Percentiles rank a stretch among this genome's conserved stretches.
Conservation (phyloP, 2,888 invertebrate species). For the Dryocosmus kuriphilus region DNA sequence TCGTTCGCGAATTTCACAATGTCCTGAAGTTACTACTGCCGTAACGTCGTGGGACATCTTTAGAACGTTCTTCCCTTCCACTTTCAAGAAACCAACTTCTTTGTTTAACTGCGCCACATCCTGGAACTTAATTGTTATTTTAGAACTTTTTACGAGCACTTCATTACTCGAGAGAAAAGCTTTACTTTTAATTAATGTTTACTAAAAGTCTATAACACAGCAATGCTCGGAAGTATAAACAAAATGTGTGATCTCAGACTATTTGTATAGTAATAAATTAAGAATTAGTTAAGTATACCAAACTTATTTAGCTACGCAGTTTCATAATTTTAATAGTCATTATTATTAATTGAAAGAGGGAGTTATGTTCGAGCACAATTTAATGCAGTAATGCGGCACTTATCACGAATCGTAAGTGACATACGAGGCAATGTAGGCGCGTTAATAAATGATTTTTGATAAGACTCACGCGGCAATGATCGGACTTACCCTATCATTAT, state of each 20-base stretch:
- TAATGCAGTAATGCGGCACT: slow-evolving; percentile 23
- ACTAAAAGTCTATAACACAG: not conserved
- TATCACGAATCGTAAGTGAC: slow-evolving; percentile 31
- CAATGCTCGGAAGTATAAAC: too few relatives aligned
- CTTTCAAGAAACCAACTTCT: slow-evolving; percentile 10
- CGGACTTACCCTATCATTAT: slow-evolving; percentile 22
- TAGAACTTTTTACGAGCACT: slow-evolving; percentile 1
- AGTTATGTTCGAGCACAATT: slow-evolving; percentile 19
- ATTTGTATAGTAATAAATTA: not conserved
- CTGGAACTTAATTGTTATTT: not conserved
- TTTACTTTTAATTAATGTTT: slow-evolving; percentile 1
- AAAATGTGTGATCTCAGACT: not conserved
- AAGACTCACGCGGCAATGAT: slow-evolving; percentile 4
- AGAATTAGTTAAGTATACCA: not conserved
- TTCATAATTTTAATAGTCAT: not conserved
- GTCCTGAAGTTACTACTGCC: slow-evolving; percentile 54
- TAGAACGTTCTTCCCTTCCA: slow-evolving; percentile 47
- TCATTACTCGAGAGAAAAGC: not conserved
- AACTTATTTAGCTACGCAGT: not conserved
- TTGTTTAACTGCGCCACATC: slow-evolving; percentile 34
- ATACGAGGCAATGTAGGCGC: slow-evolving; percentile 20
- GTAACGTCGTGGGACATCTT: slow-evolving; percentile 55
- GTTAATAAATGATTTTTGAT: slow-evolving; percentile 36
- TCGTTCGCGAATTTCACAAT: slow-evolving; percentile 57
- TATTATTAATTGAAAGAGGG: slow-evolving; percentile 10